Evolutionary conservation across 2,113 vertebrate genomes (phyloP), one percentile per base, ranked within the genome.

Genomic region (Cephalopholis sonnerati): DNA sequence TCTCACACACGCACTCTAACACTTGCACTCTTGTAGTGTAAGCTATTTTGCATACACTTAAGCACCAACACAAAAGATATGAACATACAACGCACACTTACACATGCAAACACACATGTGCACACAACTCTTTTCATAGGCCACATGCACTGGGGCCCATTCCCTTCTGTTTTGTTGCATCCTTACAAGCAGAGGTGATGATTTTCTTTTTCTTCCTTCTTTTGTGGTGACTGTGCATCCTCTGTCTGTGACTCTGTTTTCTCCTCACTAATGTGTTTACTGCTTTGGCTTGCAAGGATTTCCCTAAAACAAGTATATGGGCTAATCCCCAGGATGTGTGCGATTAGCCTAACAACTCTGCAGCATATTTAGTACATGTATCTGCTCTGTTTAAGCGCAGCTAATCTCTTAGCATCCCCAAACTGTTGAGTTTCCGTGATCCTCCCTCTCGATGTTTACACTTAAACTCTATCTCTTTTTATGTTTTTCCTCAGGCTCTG

Each of bases 311-410:
- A 66, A 89, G 84, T 79, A 82, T 87, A 69, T 53, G 74, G 79
- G 83, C 89, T 94, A 93, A 94, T 94, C 94, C 91, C 54, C 68
- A 76, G 86, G 83, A 91, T 85, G 89, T 79, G 82, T 89, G 90
- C 58, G 87, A 92, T 92, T 93, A 93, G 71, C 66, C 88, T 86
- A 92, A 91, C 88, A 84, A 88, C 84, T 81, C 83, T 72, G 79
- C 77, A 81, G 87, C 84, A 81, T 69, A 84, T 92, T 92, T 83
- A 86, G 79, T 87, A 64, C 90, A 89, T 88, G 91, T 90, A 86
- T 91, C 83, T 91, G 81, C 79, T 91, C 79, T 90, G 89, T 93
- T 91, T 91, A 92, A 92, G 90, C 51, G 36, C 70, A 78, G 79
- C 86, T 93, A 94, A 94, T 94, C 91, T 94, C 63, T 32, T 57